These are phyloP conservation scores for Arvicanthis niloticus DNA, from an alignment of 2,113 vertebrate genomes.

Conservation along the genomic window DNA sequence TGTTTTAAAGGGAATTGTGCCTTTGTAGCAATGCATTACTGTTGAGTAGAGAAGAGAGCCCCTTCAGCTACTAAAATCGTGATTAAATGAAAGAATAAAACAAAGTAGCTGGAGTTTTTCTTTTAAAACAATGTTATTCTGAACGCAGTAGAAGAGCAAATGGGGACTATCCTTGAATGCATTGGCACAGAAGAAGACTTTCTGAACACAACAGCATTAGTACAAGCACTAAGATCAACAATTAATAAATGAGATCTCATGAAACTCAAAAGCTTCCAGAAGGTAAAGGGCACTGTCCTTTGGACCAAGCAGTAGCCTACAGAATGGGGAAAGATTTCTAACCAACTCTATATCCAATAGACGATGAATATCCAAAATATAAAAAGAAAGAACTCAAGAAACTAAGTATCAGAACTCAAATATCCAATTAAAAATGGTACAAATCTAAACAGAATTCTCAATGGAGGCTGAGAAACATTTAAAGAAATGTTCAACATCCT, in stretches of 20 bases:
- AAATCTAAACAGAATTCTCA: background rate
- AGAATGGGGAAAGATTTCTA: background rate
- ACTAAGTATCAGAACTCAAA: background rate
- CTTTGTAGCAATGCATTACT: slow-evolving; percentile 27
- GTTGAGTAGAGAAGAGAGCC: slow-evolving; percentile 45
- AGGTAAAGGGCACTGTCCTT: background rate
- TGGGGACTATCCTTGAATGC: background rate
- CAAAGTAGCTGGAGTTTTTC: background rate
- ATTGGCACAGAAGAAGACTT: background rate
- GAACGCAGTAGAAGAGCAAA: background rate
- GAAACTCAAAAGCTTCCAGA: background rate
- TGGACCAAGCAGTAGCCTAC: background rate
- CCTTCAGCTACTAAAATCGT: slow-evolving; percentile 49
- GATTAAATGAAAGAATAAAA: background rate
- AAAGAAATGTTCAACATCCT: background rate
- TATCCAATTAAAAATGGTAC: background rate
- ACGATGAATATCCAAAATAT: background rate
- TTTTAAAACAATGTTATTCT: background rate
- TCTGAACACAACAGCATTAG: background rate
- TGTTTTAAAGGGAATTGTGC: slow-evolving; percentile 8
- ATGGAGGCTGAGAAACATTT: background rate
- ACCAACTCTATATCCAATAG: background rate
- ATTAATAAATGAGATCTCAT: background rate
- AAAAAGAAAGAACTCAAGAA: background rate
- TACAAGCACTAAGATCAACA: background rate